A percentile compares a stretch with the other conserved stretches of the same genome.
These are phyloP conservation scores for Rhizomys pruinosus DNA, from an alignment of 2,113 vertebrate species.

Conservation along the genomic window DNA sequence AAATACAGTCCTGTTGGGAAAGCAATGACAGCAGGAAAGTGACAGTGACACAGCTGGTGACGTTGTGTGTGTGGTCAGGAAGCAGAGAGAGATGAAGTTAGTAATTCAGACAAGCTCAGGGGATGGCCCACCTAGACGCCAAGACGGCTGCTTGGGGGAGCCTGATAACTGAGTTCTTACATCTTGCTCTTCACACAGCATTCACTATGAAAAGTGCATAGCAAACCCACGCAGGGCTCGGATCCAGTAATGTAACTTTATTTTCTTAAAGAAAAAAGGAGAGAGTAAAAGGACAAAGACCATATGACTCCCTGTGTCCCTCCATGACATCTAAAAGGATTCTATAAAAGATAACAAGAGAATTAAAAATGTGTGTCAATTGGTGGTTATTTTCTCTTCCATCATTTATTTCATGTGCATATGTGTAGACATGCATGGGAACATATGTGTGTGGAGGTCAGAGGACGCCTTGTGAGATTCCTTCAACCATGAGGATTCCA, in stretches of 20 bases:
- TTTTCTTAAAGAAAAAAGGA: not conserved
- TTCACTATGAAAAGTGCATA: not conserved
- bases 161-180: rapidly evolving
- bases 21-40: not conserved
- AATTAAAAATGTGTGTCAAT: not conserved
- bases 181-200: not conserved
- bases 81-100: not conserved
- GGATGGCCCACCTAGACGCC: not conserved
- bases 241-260: not conserved
- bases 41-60: not conserved
- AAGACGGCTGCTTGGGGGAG: not conserved
- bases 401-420: not conserved
- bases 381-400: not conserved
- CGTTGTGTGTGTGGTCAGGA: not conserved
- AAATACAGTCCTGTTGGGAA: not conserved
- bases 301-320: not conserved
- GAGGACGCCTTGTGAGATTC: not conserved
- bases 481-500: not conserved
- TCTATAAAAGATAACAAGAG: not conserved
- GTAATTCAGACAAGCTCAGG: not conserved
- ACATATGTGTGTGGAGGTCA: not conserved
- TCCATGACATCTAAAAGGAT: not conserved
- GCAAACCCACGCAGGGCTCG: not conserved
- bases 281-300: not conserved
- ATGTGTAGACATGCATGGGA: not conserved